Base-by-base conservation (phyloP, 1,140 invertebrate species). In the Coelopa frigida region DNA sequence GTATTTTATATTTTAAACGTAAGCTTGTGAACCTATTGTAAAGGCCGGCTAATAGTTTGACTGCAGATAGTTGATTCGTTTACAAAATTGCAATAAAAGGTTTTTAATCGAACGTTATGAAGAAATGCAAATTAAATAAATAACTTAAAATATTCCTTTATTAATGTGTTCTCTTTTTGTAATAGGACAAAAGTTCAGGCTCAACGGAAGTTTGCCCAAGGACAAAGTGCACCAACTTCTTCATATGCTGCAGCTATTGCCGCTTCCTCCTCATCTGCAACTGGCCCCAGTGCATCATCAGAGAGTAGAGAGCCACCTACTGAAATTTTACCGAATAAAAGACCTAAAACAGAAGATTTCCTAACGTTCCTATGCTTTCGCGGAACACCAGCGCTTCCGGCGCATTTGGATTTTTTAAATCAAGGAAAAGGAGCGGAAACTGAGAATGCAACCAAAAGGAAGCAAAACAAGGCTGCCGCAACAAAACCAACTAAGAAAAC, bases 171-270 rank as follows among this genome's bases (percentile, higher is more conserved):
- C 27, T 48, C 11, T 49, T 27, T 12, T n/a, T 29, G 15, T 66
- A 72, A n/a, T 54, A 83, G 82, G 59, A 81, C 80, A 18, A 84
- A 84, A 75, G 83, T 90, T 44, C 86, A 89, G 64, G 89, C 89
- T 26, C 89, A 94, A 68, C 75, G 89, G 50, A 94, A 94, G 72
- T 94, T 94, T 78, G 89, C 89, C 33, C 87, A 91, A 72, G 87
- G 86, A 18, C 78, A 58, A 73, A 72, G 56, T 76, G 77, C 56
- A 60, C 77, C 66, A 33, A 41, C 49, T 11, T 55, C 51, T 26
- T 59, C 62, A 18, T 63, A 57, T 5, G 55, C 49, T 15, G 45
- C 55, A 11, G 60, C 73, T 11, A 73, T 73, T 49, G 64, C 66
- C 17, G 66, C 67, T 41, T 77, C 76, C 26, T 73, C 81, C 8